Base-by-base conservation (phyloP, 2,797 vertebrate genomes). In the Eospalax fontanierii region DNA sequence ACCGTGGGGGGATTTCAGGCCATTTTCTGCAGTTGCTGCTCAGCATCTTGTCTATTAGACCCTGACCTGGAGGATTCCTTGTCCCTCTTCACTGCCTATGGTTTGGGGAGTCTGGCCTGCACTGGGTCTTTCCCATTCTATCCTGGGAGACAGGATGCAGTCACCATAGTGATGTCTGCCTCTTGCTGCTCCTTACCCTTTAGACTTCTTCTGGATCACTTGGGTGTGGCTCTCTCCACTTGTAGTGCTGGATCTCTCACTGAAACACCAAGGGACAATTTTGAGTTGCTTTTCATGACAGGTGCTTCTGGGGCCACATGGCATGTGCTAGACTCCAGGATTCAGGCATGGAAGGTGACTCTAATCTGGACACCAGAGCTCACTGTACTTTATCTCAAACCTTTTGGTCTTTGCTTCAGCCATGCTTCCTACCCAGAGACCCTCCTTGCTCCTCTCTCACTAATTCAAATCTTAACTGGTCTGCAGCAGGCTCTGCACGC, bases 161-260 rank as follows among this genome's bases (percentile, higher is more conserved):
- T 30, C 9, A 7, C 38, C 12, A 6, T 0, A 1, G 28, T 16
- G 33, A 73, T 7, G 24, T 33, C 12, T 10, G 43, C 38, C 81
- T 79, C 30, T 66, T 24, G 65, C 9, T 11, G 0, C 46, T 15
- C 43, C 93, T n/a, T 66, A 96, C 97, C 74, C 68, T 92, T 94
- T 97, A 1, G 35, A 28, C 54, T 91, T 97, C 96, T 94, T 97
- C 87, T 93, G 95, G 40, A 2, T 8, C 12, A 46, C 2, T 24
- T 57, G 94, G 30, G 12, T 80, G 35, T 96, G 94, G 61, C 96
- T 97, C 1, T 97, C 97, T 84, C 33, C 95, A 0, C 95, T 97
- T 2, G 85, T 91, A 1, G 91, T 97, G 91, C 95, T 97, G 76
- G 95, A 93, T 71, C 76, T 94, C 22, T 97, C 97, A 4, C 97